A percentile compares a stretch with the other conserved stretches of the same genome.
phyloP scores from a whole-genome alignment of 2,888 invertebrate species.

The Osmoderma eremita region DNA sequence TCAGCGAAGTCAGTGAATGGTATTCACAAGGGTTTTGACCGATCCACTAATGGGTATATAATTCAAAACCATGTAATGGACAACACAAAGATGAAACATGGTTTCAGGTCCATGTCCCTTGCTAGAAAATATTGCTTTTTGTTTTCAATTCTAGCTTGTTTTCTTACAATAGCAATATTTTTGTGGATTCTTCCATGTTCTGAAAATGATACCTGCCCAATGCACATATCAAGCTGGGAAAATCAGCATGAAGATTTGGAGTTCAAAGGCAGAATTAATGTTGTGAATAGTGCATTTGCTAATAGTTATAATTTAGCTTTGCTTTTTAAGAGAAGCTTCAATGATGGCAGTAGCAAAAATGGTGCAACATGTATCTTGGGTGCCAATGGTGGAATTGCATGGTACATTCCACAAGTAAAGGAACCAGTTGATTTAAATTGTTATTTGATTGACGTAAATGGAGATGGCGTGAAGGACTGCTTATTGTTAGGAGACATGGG shows the following conservation, averaged over 20 bases:
- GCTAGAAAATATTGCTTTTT: conserved; percentile 75
- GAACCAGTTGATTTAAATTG: conserved; percentile 80
- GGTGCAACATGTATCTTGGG: conserved; percentile 70
- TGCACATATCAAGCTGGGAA: conserved; percentile 75
- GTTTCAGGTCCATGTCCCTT: conserved; percentile 68
- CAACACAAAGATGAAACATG: conserved; percentile 49
- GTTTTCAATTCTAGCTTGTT: conserved; percentile 75
- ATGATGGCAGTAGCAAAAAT: conserved; percentile 66
- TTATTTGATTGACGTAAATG: conserved; percentile 76
- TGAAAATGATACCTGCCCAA: conserved; percentile 74
- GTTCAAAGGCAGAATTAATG: conserved; percentile 75
- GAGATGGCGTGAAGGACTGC: conserved; percentile 78
- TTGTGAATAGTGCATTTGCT: conserved; percentile 72
- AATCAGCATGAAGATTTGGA: conserved; percentile 75
- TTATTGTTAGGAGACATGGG: conserved; percentile 79
- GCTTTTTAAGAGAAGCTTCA: conserved; percentile 76
- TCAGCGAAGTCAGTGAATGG: conserved; percentile 48
- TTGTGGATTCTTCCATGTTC: conserved; percentile 81
- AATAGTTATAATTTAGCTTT: conserved; percentile 78
- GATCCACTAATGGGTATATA: conserved; percentile 47
- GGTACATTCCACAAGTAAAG: conserved; percentile 76
- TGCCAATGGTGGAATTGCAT: conserved; percentile 75
- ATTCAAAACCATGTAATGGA: conserved; percentile 50
- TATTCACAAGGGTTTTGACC: conserved; percentile 44
- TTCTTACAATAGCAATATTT: conserved; percentile 77